Percentiles rank a stretch among this genome's conserved stretches.
Evolutionary conservation across 2,113 vertebrate species (phyloP).

Genomic region (Pseudopodoces humilis): DNA sequence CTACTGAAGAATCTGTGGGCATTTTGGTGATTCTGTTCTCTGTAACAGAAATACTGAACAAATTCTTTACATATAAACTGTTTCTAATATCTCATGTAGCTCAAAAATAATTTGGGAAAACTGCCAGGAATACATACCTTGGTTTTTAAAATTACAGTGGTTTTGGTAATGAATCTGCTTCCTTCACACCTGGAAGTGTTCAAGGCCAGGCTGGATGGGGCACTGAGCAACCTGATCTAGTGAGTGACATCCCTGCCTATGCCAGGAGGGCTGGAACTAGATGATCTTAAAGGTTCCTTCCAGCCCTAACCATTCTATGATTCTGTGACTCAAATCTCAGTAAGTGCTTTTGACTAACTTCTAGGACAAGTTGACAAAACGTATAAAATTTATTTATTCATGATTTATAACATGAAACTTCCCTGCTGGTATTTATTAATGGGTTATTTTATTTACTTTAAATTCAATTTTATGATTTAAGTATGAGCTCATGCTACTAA

Average conservation of each 20-base stretch:
- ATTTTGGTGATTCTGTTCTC: background rate
- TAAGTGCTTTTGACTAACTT: background rate
- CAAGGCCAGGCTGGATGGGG: background rate
- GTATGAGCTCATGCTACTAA: background rate
- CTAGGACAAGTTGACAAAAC: background rate
- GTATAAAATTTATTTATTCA: background rate
- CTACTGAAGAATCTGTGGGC: background rate
- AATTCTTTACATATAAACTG: background rate
- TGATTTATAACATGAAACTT: background rate
- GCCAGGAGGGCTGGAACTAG: background rate
- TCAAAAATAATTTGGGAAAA: background rate
- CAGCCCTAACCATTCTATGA: background rate
- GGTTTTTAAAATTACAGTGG: background rate
- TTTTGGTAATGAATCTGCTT: background rate
- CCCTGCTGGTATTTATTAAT: background rate
- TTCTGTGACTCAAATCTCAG: background rate
- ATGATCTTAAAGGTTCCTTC: background rate
- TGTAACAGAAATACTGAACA: background rate
- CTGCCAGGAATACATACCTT: background rate
- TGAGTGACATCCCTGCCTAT: background rate
- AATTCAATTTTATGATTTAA: background rate
- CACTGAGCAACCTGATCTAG: background rate
- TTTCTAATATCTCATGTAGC: background rate
- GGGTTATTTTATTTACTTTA: background rate
- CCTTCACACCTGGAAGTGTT: background rate